Evolutionary conservation across 2,888 invertebrate species (phyloP), one percentile per base, ranked within the genome.

Genomic region (Catocala sponsa): DNA sequence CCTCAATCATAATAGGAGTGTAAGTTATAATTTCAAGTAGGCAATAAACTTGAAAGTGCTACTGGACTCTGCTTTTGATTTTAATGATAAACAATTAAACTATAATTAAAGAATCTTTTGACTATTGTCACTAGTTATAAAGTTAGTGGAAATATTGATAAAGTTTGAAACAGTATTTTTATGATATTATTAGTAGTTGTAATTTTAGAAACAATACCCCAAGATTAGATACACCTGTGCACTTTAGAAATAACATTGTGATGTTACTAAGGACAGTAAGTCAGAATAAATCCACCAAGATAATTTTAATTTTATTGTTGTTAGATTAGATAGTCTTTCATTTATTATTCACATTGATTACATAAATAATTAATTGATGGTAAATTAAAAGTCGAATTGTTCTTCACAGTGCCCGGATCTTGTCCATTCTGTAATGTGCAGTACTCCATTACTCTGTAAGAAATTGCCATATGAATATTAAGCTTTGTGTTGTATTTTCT

Each of bases 91-190:
- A 6, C 38, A 32, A 52, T 11, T 35, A 38, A 46, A 43, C 11
- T 12, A 15, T 13, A 46, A 15, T 43, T 44, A 35, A 15, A 33
- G 25, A 59, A 54, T 54, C 44, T 50, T 44, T 12, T 43, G 25
- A 49, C 44, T 44, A 55, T 60, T 60, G 54, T 54, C 54, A 49
- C 35, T 52, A 60, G 46, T 48, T 56, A 33, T 55, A 33, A 35
- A 33, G 12, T 41, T 43, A 44, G 51, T 35, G 12, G 9, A 35
- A 7, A 32, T 6, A 43, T 48, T 53, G 38, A 53, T 53, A 32
- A 55, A 38, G 33, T 44, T 46, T 58, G 55, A 63, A 59, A 47
- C 63, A 65, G 68, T 69, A 65, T 66, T 65, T 63, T 64, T 56
- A 49, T 61, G 56, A 59, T 54, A 54, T 58, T 54, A 46, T 48